Evolutionary conservation across 2,888 invertebrate genomes (phyloP).

Genomic region (Paralinhomoeus sp.): DNA sequence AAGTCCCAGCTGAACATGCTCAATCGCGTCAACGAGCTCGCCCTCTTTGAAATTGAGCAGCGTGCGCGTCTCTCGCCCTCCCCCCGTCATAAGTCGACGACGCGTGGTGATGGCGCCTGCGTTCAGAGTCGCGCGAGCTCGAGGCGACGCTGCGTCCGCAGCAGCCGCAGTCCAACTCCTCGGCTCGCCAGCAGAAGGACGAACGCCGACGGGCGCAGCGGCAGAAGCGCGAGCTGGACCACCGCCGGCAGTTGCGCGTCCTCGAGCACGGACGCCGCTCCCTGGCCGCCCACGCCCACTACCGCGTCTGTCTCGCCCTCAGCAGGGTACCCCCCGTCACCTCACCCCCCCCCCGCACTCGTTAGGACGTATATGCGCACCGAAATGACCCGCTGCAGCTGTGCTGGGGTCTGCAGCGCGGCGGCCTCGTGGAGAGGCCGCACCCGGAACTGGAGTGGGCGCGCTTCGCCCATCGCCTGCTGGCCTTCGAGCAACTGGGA

Average conservation of each 20-base stretch:
- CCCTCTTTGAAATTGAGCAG: constrained; percentile 44
- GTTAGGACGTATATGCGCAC: too few relatives aligned
- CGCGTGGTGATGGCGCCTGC: too few relatives aligned
- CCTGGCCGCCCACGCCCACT: constrained; percentile 65
- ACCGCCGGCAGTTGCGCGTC: constrained; percentile 6
- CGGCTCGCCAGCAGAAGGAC: too few relatives aligned
- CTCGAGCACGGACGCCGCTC: constrained; percentile 47
- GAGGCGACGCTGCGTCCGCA: constrained; percentile 5
- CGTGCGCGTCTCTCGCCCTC: too few relatives aligned
- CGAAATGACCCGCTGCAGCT: too few relatives aligned
- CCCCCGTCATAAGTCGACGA: too few relatives aligned
- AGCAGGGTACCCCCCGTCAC: background rate
- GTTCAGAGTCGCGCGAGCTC: background rate
- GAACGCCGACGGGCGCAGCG: too few relatives aligned
- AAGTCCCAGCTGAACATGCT: constrained; percentile 77
- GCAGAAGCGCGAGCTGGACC: constrained; percentile 31
- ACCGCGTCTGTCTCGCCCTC: constrained; percentile 61
- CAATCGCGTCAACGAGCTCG: constrained; percentile 59
- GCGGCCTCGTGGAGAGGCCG: constrained; percentile 58
- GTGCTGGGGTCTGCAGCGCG: constrained; percentile 63
- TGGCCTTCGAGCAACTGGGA: too few relatives aligned
- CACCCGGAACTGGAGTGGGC: constrained; percentile 72
- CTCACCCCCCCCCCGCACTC: too few relatives aligned
- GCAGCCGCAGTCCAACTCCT: too few relatives aligned
- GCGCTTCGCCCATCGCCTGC: constrained; percentile 76